Evolutionary conservation across 2,797 vertebrate species (phyloP).

Genomic region (Denticeps clupeoides): DNA sequence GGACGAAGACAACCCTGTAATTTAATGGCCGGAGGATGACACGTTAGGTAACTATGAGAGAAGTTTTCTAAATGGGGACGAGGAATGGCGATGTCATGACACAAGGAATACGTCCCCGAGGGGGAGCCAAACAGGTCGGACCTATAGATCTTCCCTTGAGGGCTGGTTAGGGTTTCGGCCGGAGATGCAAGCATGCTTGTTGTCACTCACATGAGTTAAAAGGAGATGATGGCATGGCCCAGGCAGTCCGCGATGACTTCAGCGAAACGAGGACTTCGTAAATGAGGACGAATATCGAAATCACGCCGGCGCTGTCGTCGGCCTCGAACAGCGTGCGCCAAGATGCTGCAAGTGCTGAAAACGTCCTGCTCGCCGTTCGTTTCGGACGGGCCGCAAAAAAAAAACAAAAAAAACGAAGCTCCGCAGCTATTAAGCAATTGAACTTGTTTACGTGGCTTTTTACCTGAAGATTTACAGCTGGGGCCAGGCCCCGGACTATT

Average conservation of each 20-base stretch:
- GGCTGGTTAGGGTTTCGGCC: slow-evolving; percentile 30
- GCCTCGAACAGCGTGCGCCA: too few relatives aligned
- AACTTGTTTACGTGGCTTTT: slow-evolving; percentile 45
- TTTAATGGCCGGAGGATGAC: slow-evolving; percentile 32
- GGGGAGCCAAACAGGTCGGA: slow-evolving; percentile 25
- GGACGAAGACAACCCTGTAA: slow-evolving; percentile 12
- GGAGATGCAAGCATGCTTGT: slow-evolving; percentile 14
- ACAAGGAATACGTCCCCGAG: slow-evolving; percentile 16
- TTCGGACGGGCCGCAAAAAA: too few relatives aligned
- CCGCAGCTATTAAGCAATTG: slow-evolving; percentile 29
- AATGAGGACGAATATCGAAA: too few relatives aligned
- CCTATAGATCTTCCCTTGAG: slow-evolving; percentile 24
- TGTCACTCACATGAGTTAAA: slow-evolving; percentile 24
- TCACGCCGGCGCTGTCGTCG: too few relatives aligned
- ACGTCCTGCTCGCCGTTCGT: too few relatives aligned
- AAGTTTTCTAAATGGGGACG: slow-evolving; percentile 49
- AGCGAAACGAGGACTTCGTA: too few relatives aligned
- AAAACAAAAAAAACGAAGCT: too few relatives aligned
- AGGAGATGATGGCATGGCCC: slow-evolving; percentile 26
- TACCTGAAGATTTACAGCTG: slow-evolving; percentile 42
- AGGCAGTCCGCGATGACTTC: slow-evolving; percentile 20
- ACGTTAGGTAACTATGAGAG: slow-evolving; percentile 40
- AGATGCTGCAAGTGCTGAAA: not conserved
- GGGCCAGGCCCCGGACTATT: too few relatives aligned
- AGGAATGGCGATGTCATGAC: slow-evolving; percentile 40